A percentile compares a stretch with the other conserved stretches of the same genome.
Conservation (phyloP, 2,888 invertebrate species). For the Clistopyga incitator region DNA sequence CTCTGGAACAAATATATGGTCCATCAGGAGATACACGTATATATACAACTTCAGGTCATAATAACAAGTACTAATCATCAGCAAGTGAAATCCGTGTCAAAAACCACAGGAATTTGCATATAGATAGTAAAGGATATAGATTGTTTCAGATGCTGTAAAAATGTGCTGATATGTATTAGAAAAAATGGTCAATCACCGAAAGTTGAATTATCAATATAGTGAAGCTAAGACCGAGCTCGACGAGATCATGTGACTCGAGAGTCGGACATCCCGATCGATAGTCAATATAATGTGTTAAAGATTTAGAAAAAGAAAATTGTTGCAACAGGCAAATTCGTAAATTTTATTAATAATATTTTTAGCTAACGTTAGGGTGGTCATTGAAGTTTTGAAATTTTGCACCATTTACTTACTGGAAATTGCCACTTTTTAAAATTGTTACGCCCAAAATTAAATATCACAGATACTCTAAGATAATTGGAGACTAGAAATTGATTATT, state of each 20-base stretch:
- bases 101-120: conserved; percentile 17
- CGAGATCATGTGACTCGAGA: conserved; percentile 27
- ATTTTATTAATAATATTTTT: neutral
- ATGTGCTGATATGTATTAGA: conserved; percentile 26
- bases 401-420: neutral
- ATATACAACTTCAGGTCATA: conserved; percentile 11
- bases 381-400: neutral
- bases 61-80: conserved; percentile 24
- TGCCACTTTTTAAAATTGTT: neutral
- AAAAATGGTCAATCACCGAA: neutral
- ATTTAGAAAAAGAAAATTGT: conserved; percentile 9
- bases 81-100: conserved; percentile 44
- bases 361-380: neutral
- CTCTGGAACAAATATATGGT: neutral
- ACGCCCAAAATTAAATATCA: too few relatives aligned
- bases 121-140: neutral
- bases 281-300: conserved; percentile 47
- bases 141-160: conserved; percentile 19
- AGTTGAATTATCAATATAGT: neutral
- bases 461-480: too few relatives aligned
- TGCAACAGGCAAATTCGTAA: conserved; percentile 6
- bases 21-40: neutral
- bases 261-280: conserved; percentile 32
- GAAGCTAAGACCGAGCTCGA: conserved; percentile 12
- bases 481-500: neutral